These are phyloP conservation scores for Catocala sponsa DNA, from an alignment of 2,888 invertebrate species.

Conservation along the genomic window DNA sequence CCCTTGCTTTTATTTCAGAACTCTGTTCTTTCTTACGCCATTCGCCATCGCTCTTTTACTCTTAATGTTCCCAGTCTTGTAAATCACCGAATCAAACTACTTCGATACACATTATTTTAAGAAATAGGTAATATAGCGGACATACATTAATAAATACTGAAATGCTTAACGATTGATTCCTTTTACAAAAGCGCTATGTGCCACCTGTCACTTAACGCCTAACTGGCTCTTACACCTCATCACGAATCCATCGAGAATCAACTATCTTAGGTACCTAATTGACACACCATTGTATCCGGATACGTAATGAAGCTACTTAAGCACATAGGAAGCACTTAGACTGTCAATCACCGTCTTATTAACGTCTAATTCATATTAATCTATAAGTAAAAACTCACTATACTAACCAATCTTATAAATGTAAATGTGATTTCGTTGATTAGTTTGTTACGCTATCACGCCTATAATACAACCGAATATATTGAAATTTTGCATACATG, in stretches of 20 bases:
- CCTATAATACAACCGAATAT: too few species aligned
- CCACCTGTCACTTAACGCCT: constrained; percentile 3
- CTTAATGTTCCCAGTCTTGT: too few species aligned
- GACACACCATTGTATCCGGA: constrained; percentile 1
- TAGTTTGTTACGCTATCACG: too few species aligned
- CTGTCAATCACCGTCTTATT: not conserved
- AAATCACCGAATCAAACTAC: too few species aligned
- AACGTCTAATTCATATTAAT: not conserved
- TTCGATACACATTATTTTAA: too few species aligned
- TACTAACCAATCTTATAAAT: too few species aligned
- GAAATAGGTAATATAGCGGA: too few species aligned
- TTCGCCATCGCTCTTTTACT: too few species aligned
- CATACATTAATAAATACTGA: not conserved
- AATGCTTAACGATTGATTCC: not conserved
- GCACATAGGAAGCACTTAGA: not conserved
- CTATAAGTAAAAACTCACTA: not conserved
- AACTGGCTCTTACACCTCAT: not conserved
- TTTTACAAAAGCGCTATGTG: not conserved
- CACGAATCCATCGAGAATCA: not conserved
- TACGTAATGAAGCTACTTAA: constrained; percentile 1
- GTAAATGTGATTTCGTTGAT: too few species aligned
- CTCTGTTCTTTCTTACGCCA: too few species aligned
- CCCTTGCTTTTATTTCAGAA: too few species aligned
- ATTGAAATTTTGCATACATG: too few species aligned
- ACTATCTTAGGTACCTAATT: not conserved